A percentile compares a stretch with the other conserved stretches of the same genome.
These are phyloP conservation scores for Acanthurus leucopareius DNA, from an alignment of 2,797 vertebrate genomes.

Conservation along the genomic window DNA sequence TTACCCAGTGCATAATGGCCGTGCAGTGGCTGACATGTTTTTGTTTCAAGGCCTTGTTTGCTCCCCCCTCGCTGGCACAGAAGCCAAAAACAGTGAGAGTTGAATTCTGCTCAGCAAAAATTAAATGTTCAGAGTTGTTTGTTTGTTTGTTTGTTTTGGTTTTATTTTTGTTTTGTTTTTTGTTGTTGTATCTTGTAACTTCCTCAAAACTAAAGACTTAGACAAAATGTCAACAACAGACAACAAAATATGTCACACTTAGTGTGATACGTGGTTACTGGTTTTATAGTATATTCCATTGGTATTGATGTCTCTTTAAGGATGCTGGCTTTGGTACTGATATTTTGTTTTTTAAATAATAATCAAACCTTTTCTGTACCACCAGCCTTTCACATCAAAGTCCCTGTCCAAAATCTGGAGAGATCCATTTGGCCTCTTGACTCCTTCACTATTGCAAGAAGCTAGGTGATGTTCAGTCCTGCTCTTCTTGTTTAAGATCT, in stretches of 20 bases:
- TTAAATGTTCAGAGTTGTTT: not conserved
- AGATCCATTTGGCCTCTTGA: too few relatives aligned
- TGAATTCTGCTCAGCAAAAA: constrained; percentile 1
- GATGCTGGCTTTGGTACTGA: too few relatives aligned
- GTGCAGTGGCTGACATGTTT: constrained; percentile 51
- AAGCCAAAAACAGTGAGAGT: constrained; percentile 16
- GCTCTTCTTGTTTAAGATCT: too few relatives aligned
- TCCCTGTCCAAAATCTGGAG: too few relatives aligned
- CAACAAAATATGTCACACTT: not conserved
- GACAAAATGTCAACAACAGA: not conserved
- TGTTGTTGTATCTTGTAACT: not conserved
- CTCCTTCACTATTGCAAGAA: too few relatives aligned
- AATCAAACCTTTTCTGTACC: too few relatives aligned
- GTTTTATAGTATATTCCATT: not conserved
- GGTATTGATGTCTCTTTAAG: too few relatives aligned
- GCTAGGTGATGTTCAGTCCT: too few relatives aligned
- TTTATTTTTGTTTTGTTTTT: too few relatives aligned
- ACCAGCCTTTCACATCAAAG: too few relatives aligned
- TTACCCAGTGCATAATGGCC: constrained; percentile 66
- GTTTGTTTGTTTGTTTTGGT: not conserved
- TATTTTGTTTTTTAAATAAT: too few relatives aligned
- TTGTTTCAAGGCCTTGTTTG: constrained; percentile 35
- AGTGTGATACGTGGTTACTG: not conserved
- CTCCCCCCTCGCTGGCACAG: constrained; percentile 21
- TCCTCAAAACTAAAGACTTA: not conserved